Percentiles rank a stretch among this genome's conserved stretches.
Conservation (phyloP, 2,888 invertebrate genomes). For the Caenorhabditis sulstoni region DNA sequence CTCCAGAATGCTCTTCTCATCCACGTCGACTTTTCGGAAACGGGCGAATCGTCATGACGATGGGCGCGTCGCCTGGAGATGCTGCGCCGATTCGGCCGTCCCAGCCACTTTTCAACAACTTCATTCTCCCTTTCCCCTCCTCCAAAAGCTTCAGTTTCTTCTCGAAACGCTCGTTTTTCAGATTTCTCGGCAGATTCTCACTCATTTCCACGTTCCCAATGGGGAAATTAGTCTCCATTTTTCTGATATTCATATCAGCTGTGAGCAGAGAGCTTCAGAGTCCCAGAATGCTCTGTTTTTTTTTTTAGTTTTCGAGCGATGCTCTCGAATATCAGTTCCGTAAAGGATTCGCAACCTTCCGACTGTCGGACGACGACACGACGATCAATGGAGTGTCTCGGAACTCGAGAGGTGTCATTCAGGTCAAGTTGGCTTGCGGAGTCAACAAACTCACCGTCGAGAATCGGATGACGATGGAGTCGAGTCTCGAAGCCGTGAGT, state of each 20-base stretch:
- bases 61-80: constrained; percentile 24
- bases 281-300: not conserved
- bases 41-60: constrained; percentile 20
- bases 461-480: constrained; percentile 1
- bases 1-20: not conserved
- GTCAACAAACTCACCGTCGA: constrained; percentile 25
- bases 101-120: constrained; percentile 33
- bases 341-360: constrained; percentile 34
- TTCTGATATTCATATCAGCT: constrained; percentile 23
- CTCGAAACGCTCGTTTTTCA: constrained; percentile 10
- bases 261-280: not conserved
- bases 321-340: constrained; percentile 14
- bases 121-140: constrained; percentile 12
- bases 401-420: constrained; percentile 9
- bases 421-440: constrained; percentile 40
- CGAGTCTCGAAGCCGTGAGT: constrained; percentile 21
- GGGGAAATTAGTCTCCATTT: constrained; percentile 17
- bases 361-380: constrained; percentile 14
- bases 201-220: not conserved
- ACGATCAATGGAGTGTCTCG: constrained; percentile 32
- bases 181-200: not conserved
- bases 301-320: constrained; percentile 3
- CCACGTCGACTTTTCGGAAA: constrained; percentile 8
- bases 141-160: not conserved
- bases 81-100: constrained; percentile 18